Conservation (phyloP, 2,113 vertebrate species). For the Malurus melanocephalus region DNA sequence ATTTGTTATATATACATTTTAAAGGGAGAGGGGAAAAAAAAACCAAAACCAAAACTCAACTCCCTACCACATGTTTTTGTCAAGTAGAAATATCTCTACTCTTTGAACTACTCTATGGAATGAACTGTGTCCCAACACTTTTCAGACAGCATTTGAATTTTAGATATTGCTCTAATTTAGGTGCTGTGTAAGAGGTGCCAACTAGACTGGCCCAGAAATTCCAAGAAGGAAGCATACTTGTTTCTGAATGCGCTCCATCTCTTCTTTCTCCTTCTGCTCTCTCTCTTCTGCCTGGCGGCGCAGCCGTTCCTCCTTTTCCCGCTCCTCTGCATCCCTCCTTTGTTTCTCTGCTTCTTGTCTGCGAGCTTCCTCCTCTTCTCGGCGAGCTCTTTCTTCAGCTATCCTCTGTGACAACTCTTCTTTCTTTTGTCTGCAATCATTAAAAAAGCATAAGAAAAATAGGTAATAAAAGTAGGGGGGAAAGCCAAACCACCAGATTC, state of each 20-base stretch:
- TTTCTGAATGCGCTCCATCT: constrained; percentile 79
- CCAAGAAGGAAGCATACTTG: constrained; percentile 72
- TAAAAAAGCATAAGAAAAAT: background rate
- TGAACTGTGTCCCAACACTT: background rate
- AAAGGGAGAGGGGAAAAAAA: background rate
- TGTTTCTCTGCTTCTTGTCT: constrained; percentile 76
- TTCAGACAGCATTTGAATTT: background rate
- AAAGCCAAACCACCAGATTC: background rate
- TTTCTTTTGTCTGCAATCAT: constrained; percentile 76
- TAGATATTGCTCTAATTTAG: background rate
- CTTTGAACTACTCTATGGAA: background rate
- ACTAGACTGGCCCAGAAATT: background rate
- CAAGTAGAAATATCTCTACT: background rate
- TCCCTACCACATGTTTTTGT: background rate
- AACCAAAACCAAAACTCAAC: background rate
- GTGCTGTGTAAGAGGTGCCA: background rate
- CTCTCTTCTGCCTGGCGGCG: constrained; percentile 68
- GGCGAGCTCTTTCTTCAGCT: constrained; percentile 81
- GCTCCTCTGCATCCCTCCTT: constrained; percentile 71
- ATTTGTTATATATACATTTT: background rate
- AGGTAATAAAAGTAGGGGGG: background rate
- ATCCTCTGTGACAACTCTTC: constrained; percentile 87
- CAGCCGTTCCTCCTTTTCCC: constrained; percentile 66
- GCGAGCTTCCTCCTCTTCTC: constrained; percentile 84
- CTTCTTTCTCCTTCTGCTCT: constrained; percentile 78